Evolutionary conservation across 2,797 vertebrate genomes (phyloP).

Genomic region (Amniataba percoides): DNA sequence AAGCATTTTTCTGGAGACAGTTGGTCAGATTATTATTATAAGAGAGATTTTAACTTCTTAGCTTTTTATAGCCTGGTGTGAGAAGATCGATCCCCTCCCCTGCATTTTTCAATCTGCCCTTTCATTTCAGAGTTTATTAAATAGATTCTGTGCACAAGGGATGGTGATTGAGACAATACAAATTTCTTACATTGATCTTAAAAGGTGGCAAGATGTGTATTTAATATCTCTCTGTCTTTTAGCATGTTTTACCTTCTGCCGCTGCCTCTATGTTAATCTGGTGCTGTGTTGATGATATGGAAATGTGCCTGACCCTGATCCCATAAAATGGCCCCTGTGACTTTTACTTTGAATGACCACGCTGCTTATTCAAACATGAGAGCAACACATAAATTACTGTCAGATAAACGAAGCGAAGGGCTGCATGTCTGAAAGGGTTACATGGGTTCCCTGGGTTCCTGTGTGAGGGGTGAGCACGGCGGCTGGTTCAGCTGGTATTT

Average conservation of each 20-base stretch:
- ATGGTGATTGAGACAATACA: conserved; percentile 2
- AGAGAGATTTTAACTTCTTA: not conserved
- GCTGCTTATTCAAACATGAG: not conserved
- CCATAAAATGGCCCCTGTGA: not conserved
- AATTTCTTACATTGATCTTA: not conserved
- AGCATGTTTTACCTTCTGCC: not conserved
- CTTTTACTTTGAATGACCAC: not conserved
- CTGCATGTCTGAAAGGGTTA: not conserved
- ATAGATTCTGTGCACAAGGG: not conserved
- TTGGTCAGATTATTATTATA: not conserved
- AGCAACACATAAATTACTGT: not conserved
- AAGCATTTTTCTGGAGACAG: not conserved
- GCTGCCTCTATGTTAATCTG: not conserved
- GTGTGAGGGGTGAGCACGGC: not conserved
- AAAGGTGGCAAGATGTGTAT: not conserved
- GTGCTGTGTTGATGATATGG: too few species aligned
- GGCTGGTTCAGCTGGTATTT: not conserved
- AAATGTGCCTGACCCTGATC: too few species aligned
- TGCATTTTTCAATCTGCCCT: not conserved
- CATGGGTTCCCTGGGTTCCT: not conserved
- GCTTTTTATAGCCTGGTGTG: not conserved
- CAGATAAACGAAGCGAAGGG: not conserved
- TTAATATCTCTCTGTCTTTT: not conserved
- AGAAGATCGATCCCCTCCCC: not conserved
- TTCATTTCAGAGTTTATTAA: not conserved